Evolutionary conservation across 1,140 invertebrate genomes (phyloP), one percentile per base, ranked within the genome.

Genomic region (Heliconius congener): DNA sequence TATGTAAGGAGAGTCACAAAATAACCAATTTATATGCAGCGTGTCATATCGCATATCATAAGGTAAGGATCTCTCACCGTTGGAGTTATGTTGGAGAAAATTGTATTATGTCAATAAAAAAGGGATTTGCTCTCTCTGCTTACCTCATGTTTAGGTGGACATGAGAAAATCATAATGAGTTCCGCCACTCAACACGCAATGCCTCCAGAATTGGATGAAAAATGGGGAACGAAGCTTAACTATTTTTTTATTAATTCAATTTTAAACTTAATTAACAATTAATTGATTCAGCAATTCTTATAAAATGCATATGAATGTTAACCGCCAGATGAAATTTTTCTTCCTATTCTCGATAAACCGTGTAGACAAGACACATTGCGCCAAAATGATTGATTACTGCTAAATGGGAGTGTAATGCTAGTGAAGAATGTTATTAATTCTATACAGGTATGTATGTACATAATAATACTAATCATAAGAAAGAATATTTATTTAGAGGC

Each of bases 341-440:
- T 60, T 60, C 57, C 0, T 19, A 27, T n/a, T 23, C 8, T 60
- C 11, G 57, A 27, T 60, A 60, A 11, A 13, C n/a, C 6, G 23
- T 11, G 57, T 27, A 27, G 8, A 60, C 57, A 60, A 55, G 73
- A 74, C 27, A 74, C 27, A 74, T 52, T 55, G 50, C 23, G 34
- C 52, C 73, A n/a, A 39, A 75, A 75, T 75, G 73, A 75, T 75
- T 75, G 73, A 75, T 75, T 75, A 60, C 73, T 4, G 19, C 16
- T 75, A 75, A 75, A 75, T 60, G 34, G 52, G 30, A 23, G 5
- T 60, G 6, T 75, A 37, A 75, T 75, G 55, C 16, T 23, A 37
- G 73, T 34, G 34, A 57, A 74, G 34, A 34, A 34, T 34, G 34
- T 34, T 6, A 46, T 46, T 46, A 16, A 16, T 46, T 46, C 42